Evolutionary conservation across 2,113 vertebrate species (phyloP).

Genomic region (Dasyurus viverrinus): DNA sequence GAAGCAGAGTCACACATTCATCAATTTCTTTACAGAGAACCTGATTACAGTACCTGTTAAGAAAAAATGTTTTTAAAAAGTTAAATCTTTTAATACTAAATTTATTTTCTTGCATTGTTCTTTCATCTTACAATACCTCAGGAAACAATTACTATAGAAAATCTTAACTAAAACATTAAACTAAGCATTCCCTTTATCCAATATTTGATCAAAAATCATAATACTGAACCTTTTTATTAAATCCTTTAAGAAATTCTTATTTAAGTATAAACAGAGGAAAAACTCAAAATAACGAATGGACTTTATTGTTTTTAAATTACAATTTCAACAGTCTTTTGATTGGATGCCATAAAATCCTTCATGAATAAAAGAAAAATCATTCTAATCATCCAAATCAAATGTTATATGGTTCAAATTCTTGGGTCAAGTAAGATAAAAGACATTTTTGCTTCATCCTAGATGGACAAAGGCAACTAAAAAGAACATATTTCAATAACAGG

Average conservation of each 20-base stretch:
- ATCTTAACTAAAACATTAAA: neutral
- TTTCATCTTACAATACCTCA: constrained; percentile 4
- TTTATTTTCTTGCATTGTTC: neutral
- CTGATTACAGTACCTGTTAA: constrained; percentile 96
- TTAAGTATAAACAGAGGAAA: neutral
- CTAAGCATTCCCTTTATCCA: neutral
- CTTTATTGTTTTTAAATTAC: constrained; percentile 23
- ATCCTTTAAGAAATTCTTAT: neutral
- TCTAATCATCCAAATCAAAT: constrained; percentile 10
- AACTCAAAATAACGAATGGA: neutral
- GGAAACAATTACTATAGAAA: neutral
- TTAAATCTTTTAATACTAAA: neutral
- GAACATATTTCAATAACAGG: neutral
- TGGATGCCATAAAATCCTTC: neutral
- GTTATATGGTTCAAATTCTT: neutral
- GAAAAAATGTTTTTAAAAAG: constrained; percentile 42
- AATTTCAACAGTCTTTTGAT: neutral
- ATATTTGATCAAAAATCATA: constrained; percentile 15
- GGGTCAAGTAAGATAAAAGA: neutral
- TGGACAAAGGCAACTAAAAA: neutral
- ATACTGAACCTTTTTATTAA: constrained; percentile 6
- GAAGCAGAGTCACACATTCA: constrained; percentile 94
- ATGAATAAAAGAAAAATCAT: neutral
- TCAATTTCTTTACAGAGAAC: constrained; percentile 99
- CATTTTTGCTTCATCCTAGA: neutral